Evolutionary conservation across 2,888 invertebrate genomes (phyloP), one percentile per base, ranked within the genome.

Genomic region (Apamea anceps): DNA sequence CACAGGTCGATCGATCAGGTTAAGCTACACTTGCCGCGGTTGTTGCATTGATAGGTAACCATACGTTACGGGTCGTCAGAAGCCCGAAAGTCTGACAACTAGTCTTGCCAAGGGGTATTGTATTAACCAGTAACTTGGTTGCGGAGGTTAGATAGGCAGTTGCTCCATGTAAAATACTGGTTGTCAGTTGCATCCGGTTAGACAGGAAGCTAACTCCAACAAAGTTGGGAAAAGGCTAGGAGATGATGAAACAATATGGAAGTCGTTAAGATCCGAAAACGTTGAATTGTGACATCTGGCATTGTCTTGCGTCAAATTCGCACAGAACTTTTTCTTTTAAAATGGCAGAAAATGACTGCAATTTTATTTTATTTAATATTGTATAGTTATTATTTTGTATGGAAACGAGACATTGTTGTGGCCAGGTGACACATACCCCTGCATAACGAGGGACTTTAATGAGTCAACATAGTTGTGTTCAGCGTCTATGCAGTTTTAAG

Each of bases 371-470:
- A 42, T 21, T n/a, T 79, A n/a, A 45, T 68, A 62, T 32, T 32
- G 18, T 28, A 62, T 45, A 51, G 21, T 8, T 37, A 32, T 32
- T 66, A 18, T 77, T 60, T 42, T 37, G 37, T 65, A 66, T n/a
- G 42, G 42, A 79, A 32, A 68, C n/a, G 13, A 81, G 25, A 63
- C 15, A 37, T 81, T 74, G 45, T 68, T 62, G 81, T 81, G 28
- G 10, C 28, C 21, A 25, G 32, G 37, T 45, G 72, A 57, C 57
- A 48, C 77, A 54, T 78, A 60, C 15, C 42, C 54, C 25, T 51
- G 60, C 79, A 81, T 84, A 78, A 71, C 32, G 32, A 45, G 21
- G n/a, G 57, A 42, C 13, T 70, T 42, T 66, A 71, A 81, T 77
- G 70, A 73, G 81, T 18, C 57, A 51, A 12, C 48, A 60, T 28